Evolutionary conservation across 2,113 vertebrate genomes (phyloP).

Genomic region (Lampris incognitus): DNA sequence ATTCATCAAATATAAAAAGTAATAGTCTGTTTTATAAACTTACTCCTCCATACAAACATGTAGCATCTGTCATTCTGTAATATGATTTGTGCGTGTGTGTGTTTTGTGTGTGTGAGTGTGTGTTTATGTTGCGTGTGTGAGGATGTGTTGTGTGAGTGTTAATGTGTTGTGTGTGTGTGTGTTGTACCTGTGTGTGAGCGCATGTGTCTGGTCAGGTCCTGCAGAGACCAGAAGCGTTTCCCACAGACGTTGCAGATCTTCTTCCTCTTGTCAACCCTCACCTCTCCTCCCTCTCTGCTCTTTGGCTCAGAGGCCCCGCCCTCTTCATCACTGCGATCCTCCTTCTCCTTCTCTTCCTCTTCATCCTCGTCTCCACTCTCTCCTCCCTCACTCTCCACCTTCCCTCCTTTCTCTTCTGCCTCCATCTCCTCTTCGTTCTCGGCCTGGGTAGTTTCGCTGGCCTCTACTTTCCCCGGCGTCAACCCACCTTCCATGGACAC

Average conservation of each 20-base stretch:
- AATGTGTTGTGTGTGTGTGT: constrained; percentile 89
- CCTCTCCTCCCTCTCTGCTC: constrained; percentile 77
- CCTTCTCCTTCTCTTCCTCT: constrained; percentile 85
- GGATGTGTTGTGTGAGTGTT: constrained; percentile 71
- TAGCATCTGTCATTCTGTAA: too few relatives aligned
- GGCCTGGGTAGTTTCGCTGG: constrained; percentile 52
- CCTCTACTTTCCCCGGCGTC: background rate
- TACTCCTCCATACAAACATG: too few relatives aligned
- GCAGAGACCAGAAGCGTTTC: constrained; percentile 98
- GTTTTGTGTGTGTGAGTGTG: background rate
- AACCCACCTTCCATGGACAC: background rate
- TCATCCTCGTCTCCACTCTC: constrained; percentile 80
- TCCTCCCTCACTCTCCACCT: constrained; percentile 76
- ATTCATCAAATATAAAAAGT: too few relatives aligned
- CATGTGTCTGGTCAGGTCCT: constrained; percentile 98
- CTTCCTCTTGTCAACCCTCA: constrained; percentile 96
- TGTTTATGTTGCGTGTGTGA: constrained; percentile 1
- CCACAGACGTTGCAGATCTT: constrained; percentile 95
- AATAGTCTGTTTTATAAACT: too few relatives aligned
- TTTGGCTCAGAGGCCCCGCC: constrained; percentile 85
- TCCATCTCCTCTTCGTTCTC: constrained; percentile 57
- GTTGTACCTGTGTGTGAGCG: constrained; percentile 94
- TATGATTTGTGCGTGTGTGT: too few relatives aligned
- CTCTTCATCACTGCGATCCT: constrained; percentile 87
- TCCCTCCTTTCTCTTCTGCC: constrained; percentile 42